Conservation (phyloP, 2,113 vertebrate species). For the Tragelaphus buxtoni region DNA sequence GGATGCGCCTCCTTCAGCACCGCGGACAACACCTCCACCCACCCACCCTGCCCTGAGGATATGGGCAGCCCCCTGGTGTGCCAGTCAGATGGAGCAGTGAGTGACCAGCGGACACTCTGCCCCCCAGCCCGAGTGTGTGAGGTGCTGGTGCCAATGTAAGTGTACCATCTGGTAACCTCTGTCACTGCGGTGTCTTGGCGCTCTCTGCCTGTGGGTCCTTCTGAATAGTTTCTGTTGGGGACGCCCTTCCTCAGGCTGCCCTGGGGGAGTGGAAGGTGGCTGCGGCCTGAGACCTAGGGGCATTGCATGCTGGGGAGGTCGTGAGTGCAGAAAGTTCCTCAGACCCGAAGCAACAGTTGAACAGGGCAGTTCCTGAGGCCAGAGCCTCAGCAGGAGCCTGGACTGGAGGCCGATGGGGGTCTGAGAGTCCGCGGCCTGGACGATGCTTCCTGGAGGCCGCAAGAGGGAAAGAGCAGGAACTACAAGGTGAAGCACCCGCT, state of each 20-base stretch:
- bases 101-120: not conserved
- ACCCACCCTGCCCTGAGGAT: no score
- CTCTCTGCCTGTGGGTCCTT: not conserved
- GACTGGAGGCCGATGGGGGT: not conserved
- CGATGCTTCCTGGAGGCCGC: not conserved
- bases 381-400: not conserved
- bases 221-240: no score
- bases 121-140: not conserved
- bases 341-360: no score
- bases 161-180: not conserved
- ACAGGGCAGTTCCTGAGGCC: not conserved
- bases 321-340: not conserved
- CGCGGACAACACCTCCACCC: constrained; percentile 75
- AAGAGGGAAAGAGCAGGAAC: no score
- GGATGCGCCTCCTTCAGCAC: constrained; percentile 75
- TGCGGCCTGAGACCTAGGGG: not conserved
- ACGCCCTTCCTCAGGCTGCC: not conserved
- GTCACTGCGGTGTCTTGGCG: not conserved
- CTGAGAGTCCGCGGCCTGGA: accelerated
- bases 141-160: not conserved
- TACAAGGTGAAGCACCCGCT: not conserved
- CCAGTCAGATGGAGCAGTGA: accelerated
- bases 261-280: not conserved
- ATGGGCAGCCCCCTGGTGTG: not conserved
- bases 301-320: not conserved